Evolutionary conservation across 2,888 invertebrate genomes (phyloP), one percentile per base, ranked within the genome.

Genomic region (Drosophila rellima): DNA sequence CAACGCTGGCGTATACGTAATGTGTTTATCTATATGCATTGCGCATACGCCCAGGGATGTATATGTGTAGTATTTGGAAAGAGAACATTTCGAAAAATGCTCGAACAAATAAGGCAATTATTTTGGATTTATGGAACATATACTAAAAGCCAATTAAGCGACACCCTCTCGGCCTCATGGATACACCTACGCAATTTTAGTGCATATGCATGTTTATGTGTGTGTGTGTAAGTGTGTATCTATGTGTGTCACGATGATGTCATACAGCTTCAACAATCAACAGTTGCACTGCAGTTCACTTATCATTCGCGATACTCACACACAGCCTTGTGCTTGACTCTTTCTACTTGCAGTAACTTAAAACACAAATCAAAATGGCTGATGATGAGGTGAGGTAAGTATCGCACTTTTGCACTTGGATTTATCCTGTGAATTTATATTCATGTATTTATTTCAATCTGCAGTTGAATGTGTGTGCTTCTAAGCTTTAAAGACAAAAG

Each of bases 351-450:
- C 83, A 91, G 91, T 91, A 84, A 89, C 82, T 82, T 76, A 83
- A 91, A 90, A 91, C 90, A 92, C 88, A 92, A 89, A 90, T 90
- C 88, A 96, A 92, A 94, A 97, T 97, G 97, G 97, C 97, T 94
- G 97, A 97, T 95, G 97, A 97, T 95, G 97, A 97, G 94, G 97
- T 97, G 95, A 96, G 97, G 97, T 97, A 94, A 93, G 96, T 95
- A 93, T 92, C 91, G 44, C 31, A 37, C 39, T 15, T 13, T 7
- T 11, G 17, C 29, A 40, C 33, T 29, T 11, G 8, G 1, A 20
- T 17, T 17, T 45, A 29, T 50, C 18, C 20, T 15, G 26, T 17
- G 11, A 39, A 29, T 8, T 4, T n/a, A 11, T 10, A 37, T 44
- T 39, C 3, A 63, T 13, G 3, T 17, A 50, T 26, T 37, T 23